Evolutionary conservation across 2,888 invertebrate species (phyloP).

Genomic region (Hetaerina titia): DNA sequence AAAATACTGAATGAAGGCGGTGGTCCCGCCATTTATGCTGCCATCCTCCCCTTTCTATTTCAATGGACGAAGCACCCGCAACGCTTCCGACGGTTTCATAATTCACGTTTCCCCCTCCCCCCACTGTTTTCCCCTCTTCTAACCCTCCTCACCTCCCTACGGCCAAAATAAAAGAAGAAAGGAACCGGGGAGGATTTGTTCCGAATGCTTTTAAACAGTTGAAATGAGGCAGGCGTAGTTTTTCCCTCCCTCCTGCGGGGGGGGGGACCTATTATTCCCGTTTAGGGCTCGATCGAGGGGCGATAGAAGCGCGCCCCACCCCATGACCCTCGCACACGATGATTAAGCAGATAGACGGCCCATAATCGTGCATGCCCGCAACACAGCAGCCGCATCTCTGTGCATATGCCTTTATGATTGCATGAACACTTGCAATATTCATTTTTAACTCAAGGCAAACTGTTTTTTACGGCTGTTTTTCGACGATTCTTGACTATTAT

Average conservation of each 20-base stretch:
- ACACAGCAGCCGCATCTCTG: background rate
- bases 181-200: background rate
- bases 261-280: background rate
- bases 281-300: background rate
- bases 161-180: no score
- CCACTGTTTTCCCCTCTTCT: no score
- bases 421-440: background rate
- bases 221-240: background rate
- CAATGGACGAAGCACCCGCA: background rate
- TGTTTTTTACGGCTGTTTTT: no score
- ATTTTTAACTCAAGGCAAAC: background rate
- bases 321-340: background rate
- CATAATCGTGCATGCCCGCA: background rate
- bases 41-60: background rate
- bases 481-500: no score
- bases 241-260: background rate
- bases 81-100: background rate
- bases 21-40: no score
- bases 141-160: no score
- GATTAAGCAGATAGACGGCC: background rate
- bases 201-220: conserved; percentile 17
- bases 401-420: background rate
- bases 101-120: background rate
- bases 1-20: no score
- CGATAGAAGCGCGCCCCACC: background rate